Percentiles rank a stretch among this genome's conserved stretches.
Evolutionary conservation across 2,888 invertebrate species (phyloP).

Genomic region (Halictus quadricinctus): DNA sequence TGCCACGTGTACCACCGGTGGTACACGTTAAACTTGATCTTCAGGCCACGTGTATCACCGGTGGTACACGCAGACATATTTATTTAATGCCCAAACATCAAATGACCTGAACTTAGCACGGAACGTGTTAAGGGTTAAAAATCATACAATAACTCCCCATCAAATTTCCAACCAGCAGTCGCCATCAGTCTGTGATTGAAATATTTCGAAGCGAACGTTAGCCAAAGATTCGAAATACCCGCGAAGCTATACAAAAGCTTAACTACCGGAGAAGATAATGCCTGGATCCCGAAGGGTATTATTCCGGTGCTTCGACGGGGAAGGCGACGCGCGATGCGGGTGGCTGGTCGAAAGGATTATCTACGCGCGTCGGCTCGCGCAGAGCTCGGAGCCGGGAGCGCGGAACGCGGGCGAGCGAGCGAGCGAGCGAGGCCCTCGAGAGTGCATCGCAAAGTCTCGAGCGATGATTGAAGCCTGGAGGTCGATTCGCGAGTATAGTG

Average conservation of each 20-base stretch:
- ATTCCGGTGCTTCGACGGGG: not conserved
- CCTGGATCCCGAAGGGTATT: not conserved
- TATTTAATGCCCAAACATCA: no score
- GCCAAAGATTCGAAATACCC: not conserved
- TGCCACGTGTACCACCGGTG: no score
- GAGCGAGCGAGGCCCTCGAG: not conserved
- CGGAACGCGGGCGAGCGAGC: not conserved
- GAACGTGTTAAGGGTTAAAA: no score
- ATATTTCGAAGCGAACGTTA: not conserved
- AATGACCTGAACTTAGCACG: no score
- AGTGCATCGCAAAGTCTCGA: conserved; percentile 21
- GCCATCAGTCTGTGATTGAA: not conserved
- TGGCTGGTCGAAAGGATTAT: conserved; percentile 7
- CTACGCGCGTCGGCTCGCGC: not conserved
- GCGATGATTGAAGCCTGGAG: conserved; percentile 28
- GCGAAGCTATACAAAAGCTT: not conserved
- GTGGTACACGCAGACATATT: no score
- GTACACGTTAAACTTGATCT: no score
- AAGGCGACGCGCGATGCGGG: not conserved
- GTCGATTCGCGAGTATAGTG: conserved; percentile 14
- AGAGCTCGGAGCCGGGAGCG: not conserved
- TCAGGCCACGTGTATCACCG: no score
- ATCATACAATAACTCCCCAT: no score
- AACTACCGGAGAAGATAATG: not conserved
- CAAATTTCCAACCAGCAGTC: no score